Evolutionary conservation across 2,888 invertebrate species (phyloP), one percentile per base, ranked within the genome.

Genomic region (Leptinotarsa rubiginosa): DNA sequence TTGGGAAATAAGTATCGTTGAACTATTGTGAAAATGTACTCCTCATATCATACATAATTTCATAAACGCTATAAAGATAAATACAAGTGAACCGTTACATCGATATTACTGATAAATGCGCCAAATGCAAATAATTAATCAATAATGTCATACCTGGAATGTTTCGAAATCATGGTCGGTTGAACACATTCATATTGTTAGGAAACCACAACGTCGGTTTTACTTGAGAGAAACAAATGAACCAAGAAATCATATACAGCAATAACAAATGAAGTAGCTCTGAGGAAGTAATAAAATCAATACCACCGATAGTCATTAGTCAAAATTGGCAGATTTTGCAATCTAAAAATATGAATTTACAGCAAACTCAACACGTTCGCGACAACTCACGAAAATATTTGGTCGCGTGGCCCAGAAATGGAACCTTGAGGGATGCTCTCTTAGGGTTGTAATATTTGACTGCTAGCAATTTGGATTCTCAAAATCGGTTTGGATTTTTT

Each of bases 81-180:
- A 62, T 41, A 41, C n/a, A 16, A 13, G 5, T 62, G 62, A 62
- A 62, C 41, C 62, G 62, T 62, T 31, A 31, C 31, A 62, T 62
- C 62, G 62, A 62, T 56, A 56, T 56, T 18, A 16, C 56, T n/a
- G 5, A 56, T 62, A 62, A 59, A 59, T 59, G 59, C 22, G 15
- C 59, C 59, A 20, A 59, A 25, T 41, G 62, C 62, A 25, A 62
- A 62, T 62, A 62, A 62, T 62, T 18, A 62, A 62, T 62, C 62
- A 62, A 31, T 62, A 62, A n/a, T 62, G 62, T 62, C 62, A 31
- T 62, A 31, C 5, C 62, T 62, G n/a, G 62, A 62, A 62, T 62
- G 62, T 62, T 62, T 62, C 62, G 41, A 31, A 41, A 62, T 62
- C 62, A 62, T 41, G 62, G 62, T 62, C 31, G 31, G 41, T 15